Percentiles rank a stretch among this genome's conserved stretches.
Conservation (phyloP, 2,113 vertebrate species). For the Plotosus lineatus region DNA sequence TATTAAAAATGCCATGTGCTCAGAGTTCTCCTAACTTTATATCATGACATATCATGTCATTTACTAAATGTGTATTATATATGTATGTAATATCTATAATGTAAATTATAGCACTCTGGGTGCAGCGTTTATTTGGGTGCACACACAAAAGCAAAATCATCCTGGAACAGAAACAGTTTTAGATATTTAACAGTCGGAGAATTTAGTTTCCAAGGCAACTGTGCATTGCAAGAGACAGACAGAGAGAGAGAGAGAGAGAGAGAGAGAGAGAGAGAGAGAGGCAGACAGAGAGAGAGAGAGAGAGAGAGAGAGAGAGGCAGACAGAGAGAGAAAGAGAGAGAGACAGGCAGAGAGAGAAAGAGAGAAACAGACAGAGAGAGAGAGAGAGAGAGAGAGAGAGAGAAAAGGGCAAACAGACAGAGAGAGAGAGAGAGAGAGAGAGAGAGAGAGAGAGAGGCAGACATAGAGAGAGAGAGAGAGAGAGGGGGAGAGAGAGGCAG, state of each 20-base stretch:
- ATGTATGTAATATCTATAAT: too few relatives aligned
- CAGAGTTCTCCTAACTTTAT: not conserved
- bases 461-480: constrained; percentile 54
- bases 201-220: constrained; percentile 78
- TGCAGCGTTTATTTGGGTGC: not conserved
- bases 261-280: constrained; percentile 57
- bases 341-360: too few relatives aligned
- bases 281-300: constrained; percentile 58
- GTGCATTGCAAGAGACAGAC: constrained; percentile 67
- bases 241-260: constrained; percentile 57
- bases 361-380: constrained; percentile 55
- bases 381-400: constrained; percentile 64
- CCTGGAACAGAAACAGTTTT: constrained; percentile 59
- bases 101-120: not conserved
- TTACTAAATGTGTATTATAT: not conserved
- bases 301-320: constrained; percentile 57
- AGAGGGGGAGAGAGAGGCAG: constrained; percentile 51
- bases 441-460: constrained; percentile 55
- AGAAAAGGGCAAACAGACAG: constrained; percentile 44
- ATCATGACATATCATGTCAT: too few relatives aligned
- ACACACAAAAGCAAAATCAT: constrained; percentile 64
- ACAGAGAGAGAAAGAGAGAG: constrained; percentile 58
- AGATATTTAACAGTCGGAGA: constrained; percentile 68
- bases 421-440: constrained; percentile 58
- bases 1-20: not conserved